Base-by-base conservation (phyloP, 35 echinoderm and acorn worm genomes). In the Lytechinus variegatus region DNA sequence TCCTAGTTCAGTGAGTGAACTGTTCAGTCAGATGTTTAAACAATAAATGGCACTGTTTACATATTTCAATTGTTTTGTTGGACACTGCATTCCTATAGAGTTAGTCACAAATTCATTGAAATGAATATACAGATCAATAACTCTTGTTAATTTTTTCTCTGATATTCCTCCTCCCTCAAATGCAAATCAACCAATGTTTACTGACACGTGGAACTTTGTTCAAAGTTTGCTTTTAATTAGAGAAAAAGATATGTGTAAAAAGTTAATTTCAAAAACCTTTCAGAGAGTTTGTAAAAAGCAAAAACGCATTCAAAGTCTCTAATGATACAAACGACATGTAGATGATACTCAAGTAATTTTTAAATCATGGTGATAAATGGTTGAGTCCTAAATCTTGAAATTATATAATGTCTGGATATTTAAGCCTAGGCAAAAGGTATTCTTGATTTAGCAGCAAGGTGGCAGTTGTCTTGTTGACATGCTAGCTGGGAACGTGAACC, bases 361-460 rank as follows among this genome's bases (percentile, higher is more conserved):
- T 44, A 44, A 44, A 44, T 44, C 33, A 44, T 44, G 33, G 33
- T 44, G 33, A 44, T 44, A 44, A 44, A 44, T 44, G 33, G 33
- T 44, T 44, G 33, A 44, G 33, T 44, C 33, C 33, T 44, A 44
- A 44, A 44, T 44, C 19, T 24, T 8, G 3, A 79, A 79, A 8
- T 24, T 79, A 5, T 72, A 72, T 24, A 6, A 79, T 79, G 66
- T 79, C 66, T 79, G 66, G 66, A 79, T 79, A 19, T 16, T 16
- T 24, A 79, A 79, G 19, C 4, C 66, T 79, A 79, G 12, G 66
- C 66, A 79, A 16, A 24, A 24, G 6, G 66, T 79, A 79, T 79
- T 79, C 66, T 79, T 79, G 66, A 79, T 79, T 79, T 79, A 79
- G 66, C 66, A 79, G 12, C 66, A 79, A 79, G 66, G 66, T 79